Percentiles rank a stretch among this genome's conserved stretches.
Evolutionary conservation across 2,888 invertebrate genomes (phyloP).

Genomic region (Tenthredo livida): DNA sequence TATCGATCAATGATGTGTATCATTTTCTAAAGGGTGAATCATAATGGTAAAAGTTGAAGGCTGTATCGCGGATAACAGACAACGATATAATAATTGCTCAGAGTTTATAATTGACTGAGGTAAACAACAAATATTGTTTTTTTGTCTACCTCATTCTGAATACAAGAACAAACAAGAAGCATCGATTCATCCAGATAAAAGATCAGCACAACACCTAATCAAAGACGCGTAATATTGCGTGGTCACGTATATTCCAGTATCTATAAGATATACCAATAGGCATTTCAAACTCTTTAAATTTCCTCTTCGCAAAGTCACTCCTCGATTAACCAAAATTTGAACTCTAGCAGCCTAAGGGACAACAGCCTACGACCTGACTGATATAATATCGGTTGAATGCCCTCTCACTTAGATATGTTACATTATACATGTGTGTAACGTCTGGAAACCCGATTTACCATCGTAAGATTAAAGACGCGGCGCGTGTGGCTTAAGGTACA

Average conservation of each 20-base stretch:
- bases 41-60: background rate
- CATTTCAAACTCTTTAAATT: background rate
- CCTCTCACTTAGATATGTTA: constrained; percentile 24
- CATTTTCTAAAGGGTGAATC: background rate
- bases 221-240: background rate
- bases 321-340: background rate
- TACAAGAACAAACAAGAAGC: background rate
- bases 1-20: background rate
- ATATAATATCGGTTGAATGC: constrained; percentile 5
- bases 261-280: background rate
- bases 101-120: background rate
- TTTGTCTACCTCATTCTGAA: background rate
- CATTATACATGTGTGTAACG: constrained; percentile 10
- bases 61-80: background rate
- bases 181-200: background rate
- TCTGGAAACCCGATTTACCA: constrained; percentile 9
- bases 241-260: background rate
- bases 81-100: background rate
- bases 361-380: background rate
- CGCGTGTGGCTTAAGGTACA: constrained; percentile 19
- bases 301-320: background rate
- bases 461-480: constrained; percentile 21
- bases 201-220: background rate
- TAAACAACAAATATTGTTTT: background rate
- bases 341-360: background rate